Evolutionary conservation across 2,113 vertebrate genomes (phyloP).

Genomic region (Bos javanicus): DNA sequence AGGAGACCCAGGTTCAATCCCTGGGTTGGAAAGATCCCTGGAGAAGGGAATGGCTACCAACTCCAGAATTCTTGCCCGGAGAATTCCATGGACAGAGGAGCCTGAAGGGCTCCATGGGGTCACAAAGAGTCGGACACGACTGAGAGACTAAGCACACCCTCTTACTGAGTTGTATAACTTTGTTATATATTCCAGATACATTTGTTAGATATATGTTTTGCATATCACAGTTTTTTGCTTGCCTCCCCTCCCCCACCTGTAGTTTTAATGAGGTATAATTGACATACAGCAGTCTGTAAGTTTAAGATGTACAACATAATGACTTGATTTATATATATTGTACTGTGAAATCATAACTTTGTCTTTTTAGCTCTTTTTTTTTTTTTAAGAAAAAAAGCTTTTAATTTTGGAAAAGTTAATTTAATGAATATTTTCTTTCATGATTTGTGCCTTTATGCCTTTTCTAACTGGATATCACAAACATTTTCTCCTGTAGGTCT

Average conservation of each 20-base stretch:
- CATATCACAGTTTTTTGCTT: neutral
- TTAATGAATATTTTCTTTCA: neutral
- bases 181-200: neutral
- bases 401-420: conserved; percentile 4
- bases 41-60: neutral
- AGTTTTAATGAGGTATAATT: neutral
- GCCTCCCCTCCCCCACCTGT: neutral
- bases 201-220: neutral
- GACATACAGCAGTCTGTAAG: neutral
- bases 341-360: neutral
- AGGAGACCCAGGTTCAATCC: neutral
- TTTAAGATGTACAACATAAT: neutral
- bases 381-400: neutral
- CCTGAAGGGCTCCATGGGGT: neutral
- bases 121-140: neutral
- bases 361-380: neutral
- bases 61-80: neutral
- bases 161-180: neutral
- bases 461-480: neutral
- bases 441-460: neutral
- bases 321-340: neutral
- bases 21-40: neutral
- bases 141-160: neutral
- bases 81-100: neutral
- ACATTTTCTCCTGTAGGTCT: neutral